Evolutionary conservation across 2,888 invertebrate species (phyloP).

Genomic region (Prosapia bicincta): DNA sequence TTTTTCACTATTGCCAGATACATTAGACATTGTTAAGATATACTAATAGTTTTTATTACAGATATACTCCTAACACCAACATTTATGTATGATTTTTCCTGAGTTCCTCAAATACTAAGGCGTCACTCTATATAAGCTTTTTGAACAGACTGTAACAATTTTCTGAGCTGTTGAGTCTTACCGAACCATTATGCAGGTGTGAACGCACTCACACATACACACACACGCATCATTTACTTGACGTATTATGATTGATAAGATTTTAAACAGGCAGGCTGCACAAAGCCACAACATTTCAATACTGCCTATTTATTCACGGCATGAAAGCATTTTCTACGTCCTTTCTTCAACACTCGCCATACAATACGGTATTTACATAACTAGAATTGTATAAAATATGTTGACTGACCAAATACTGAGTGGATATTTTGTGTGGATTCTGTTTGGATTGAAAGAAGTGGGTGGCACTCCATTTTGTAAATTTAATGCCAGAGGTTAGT

Average conservation of each 20-base stretch:
- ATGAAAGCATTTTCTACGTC: neutral
- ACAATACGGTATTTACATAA: neutral
- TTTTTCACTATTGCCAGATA: too few species aligned
- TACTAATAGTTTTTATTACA: too few species aligned
- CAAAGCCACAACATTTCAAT: neutral
- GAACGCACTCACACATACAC: neutral
- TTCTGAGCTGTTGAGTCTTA: neutral
- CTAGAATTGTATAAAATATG: slow-evolving; percentile 2
- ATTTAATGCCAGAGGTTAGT: neutral
- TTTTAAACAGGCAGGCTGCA: neutral
- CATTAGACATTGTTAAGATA: too few species aligned
- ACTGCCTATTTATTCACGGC: neutral
- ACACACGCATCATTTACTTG: neutral
- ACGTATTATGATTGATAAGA: neutral
- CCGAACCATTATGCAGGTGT: neutral
- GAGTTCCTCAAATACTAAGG: too few species aligned
- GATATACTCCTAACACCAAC: too few species aligned
- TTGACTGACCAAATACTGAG: neutral
- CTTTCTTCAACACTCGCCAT: neutral
- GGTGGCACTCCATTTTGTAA: neutral
- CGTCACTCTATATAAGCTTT: too few species aligned
- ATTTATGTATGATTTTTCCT: too few species aligned
- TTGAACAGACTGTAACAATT: neutral
- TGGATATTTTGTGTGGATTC: neutral
- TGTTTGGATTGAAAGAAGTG: neutral